A percentile compares a stretch with the other conserved stretches of the same genome.
phyloP scores from a whole-genome alignment of 2,113 vertebrate species.

The Hypanus sabinus region DNA sequence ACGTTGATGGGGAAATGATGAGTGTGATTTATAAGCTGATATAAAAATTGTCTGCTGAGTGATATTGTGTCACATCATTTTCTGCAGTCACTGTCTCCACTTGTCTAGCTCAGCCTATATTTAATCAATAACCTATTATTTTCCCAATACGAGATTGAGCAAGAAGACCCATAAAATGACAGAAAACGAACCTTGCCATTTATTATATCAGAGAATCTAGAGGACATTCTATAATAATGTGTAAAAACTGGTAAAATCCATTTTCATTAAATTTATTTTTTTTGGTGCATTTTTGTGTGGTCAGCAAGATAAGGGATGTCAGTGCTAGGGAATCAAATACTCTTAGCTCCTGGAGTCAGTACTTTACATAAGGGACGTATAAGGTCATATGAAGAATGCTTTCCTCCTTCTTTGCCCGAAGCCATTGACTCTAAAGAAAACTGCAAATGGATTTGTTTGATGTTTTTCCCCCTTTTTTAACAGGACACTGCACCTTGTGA shows the following conservation, averaged over 20 bases:
- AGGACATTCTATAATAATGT: conserved; percentile 23
- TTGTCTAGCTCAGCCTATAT: background rate
- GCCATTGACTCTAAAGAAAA: background rate
- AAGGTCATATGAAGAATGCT: background rate
- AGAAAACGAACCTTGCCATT: background rate
- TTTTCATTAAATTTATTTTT: background rate
- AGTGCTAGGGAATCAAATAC: background rate
- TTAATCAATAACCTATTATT: conserved; percentile 37
- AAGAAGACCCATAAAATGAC: conserved; percentile 18
- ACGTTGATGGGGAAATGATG: background rate
- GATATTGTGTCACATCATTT: background rate
- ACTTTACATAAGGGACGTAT: background rate
- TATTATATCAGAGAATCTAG: conserved; percentile 4
- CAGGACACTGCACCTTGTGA: too few relatives aligned
- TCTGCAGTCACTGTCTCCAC: conserved; percentile 18
- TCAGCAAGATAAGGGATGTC: conserved; percentile 5
- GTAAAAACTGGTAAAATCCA: background rate
- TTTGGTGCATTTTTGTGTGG: background rate
- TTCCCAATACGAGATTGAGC: conserved; percentile 20
- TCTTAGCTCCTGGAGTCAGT: background rate
- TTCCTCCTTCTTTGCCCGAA: background rate
- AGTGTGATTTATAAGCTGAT: conserved; percentile 18
- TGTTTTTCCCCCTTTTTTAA: background rate
- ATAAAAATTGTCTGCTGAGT: background rate
- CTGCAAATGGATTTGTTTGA: background rate